Percentiles rank a stretch among this genome's conserved stretches.
These are phyloP conservation scores for Phoxinus phoxinus DNA, from an alignment of 2,113 vertebrate species.

Conservation along the genomic window DNA sequence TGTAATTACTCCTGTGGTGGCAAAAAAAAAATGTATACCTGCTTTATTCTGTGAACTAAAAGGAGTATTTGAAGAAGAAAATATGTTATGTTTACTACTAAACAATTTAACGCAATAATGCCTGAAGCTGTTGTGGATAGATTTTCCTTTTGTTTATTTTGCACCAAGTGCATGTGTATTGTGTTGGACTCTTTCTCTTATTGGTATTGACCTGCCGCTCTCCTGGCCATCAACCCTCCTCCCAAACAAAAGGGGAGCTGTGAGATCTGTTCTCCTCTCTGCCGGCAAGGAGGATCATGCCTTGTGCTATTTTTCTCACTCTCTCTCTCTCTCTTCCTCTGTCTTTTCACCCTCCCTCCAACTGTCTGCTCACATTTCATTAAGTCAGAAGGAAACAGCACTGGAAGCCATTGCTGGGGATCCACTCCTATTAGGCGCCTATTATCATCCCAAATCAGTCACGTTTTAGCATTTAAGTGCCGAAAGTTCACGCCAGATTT, in stretches of 20 bases:
- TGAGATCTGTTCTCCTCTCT: constrained; percentile 66
- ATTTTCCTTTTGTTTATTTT: constrained; percentile 12
- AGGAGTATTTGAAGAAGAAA: neutral
- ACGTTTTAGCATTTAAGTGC: constrained; percentile 82
- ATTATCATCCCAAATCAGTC: constrained; percentile 81
- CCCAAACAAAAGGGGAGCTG: constrained; percentile 55
- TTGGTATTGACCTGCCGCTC: constrained; percentile 56
- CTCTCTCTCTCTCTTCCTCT: constrained; percentile 22
- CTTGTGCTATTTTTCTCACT: constrained; percentile 69
- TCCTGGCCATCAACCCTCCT: constrained; percentile 62
- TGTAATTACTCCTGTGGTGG: constrained; percentile 15
- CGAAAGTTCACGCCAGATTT: constrained; percentile 76
- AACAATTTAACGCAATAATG: neutral
- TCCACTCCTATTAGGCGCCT: constrained; percentile 78
- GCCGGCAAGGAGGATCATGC: constrained; percentile 67
- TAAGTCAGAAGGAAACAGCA: constrained; percentile 70
- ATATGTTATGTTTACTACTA: neutral
- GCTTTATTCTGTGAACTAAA: neutral
- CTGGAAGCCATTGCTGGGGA: constrained; percentile 75
- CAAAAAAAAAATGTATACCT: neutral
- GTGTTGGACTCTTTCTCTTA: constrained; percentile 55
- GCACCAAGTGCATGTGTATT: constrained; percentile 1
- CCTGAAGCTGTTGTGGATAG: neutral
- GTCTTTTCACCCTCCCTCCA: constrained; percentile 23
- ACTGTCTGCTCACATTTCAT: constrained; percentile 80